Evolutionary conservation across 2,113 vertebrate genomes (phyloP).

Genomic region (Brachypodius melanocephalos): DNA sequence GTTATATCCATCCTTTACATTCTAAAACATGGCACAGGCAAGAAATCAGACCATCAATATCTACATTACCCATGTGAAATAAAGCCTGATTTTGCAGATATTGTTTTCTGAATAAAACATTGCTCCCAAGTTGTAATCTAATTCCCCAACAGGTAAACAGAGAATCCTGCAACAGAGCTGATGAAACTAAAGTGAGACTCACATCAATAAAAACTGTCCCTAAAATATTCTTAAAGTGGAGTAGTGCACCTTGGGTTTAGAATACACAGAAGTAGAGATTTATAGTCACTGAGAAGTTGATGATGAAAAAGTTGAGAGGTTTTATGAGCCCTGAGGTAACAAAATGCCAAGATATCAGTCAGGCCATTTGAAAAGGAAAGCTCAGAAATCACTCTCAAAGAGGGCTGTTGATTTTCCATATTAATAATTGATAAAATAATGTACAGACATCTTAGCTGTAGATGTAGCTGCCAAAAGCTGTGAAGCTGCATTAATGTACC

Average conservation of each 20-base stretch:
- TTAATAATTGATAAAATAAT: conserved; percentile 63
- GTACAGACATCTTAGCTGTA: neutral
- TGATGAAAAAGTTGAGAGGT: neutral
- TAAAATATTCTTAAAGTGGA: neutral
- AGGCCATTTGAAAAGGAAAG: conserved; percentile 41
- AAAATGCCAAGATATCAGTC: neutral
- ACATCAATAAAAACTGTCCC: neutral
- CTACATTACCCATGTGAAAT: neutral
- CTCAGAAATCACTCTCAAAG: conserved; percentile 7
- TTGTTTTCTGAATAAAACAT: conserved; percentile 1
- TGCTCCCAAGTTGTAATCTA: neutral
- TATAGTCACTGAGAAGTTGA: neutral
- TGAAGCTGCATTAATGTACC: neutral
- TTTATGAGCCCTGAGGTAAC: conserved; percentile 28
- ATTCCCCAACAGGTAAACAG: neutral
- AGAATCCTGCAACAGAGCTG: neutral
- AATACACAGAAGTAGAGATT: neutral
- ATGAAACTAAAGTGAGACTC: neutral
- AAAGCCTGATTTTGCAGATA: neutral
- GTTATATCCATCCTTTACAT: neutral
- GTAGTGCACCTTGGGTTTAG: neutral
- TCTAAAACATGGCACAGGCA: neutral
- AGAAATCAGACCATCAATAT: neutral
- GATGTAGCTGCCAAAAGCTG: conserved; percentile 3
- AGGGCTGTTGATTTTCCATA: conserved; percentile 8